phyloP scores from a whole-genome alignment of 37 sponge, comb jelly and placozoan genomes.

The Lycopodina hypogea region DNA sequence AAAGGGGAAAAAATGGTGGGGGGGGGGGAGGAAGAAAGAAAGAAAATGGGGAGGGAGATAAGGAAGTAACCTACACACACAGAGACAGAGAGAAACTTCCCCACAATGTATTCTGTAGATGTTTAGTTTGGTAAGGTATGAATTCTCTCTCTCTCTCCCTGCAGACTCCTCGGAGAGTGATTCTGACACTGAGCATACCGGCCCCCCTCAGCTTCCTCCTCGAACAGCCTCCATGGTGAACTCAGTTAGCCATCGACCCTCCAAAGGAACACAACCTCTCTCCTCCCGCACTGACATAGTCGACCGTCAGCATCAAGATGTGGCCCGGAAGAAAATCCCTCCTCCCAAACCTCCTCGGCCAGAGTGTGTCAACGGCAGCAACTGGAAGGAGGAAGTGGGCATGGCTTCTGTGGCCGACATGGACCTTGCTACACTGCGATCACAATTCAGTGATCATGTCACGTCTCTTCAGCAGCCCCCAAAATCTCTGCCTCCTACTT shows the following conservation, averaged over 20 bases:
- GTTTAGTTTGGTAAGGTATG: not conserved
- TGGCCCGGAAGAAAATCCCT: constrained; percentile 6
- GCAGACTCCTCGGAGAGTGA: constrained; percentile 15
- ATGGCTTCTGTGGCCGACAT: not conserved
- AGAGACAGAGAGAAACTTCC: too few relatives aligned
- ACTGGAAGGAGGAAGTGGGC: not conserved
- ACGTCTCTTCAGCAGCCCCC: not conserved
- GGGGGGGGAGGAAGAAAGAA: too few relatives aligned
- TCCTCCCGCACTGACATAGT: not conserved
- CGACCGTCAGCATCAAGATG: not conserved
- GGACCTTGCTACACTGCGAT: not conserved
- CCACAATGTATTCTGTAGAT: too few relatives aligned
- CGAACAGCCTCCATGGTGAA: constrained; percentile 12
- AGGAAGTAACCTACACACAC: too few relatives aligned
- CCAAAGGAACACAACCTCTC: not conserved
- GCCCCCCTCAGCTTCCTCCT: constrained; percentile 28
- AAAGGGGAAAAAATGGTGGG: too few relatives aligned
- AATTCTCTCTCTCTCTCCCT: not conserved
- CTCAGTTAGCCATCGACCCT: not conserved
- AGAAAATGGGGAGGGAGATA: too few relatives aligned
- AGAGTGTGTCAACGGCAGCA: not conserved
- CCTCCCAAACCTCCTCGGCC: constrained; percentile 42
- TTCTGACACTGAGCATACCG: not conserved
- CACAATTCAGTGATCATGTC: not conserved
- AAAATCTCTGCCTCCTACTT: not conserved